Evolutionary conservation across 2,888 invertebrate genomes (phyloP).

Genomic region (Miltochrista miniata): DNA sequence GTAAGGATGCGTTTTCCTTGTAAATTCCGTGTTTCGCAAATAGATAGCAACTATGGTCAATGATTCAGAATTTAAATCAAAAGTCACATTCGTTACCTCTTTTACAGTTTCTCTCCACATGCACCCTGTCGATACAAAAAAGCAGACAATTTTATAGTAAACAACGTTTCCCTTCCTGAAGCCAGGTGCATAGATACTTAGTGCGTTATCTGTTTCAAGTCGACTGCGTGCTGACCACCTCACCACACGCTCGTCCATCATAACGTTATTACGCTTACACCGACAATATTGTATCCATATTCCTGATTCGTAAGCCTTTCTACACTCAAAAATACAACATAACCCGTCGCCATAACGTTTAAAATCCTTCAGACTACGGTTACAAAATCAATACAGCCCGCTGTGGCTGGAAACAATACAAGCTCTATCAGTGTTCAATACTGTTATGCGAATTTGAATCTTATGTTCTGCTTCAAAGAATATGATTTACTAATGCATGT

Average conservation of each 20-base stretch:
- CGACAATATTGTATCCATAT: conserved; percentile 79
- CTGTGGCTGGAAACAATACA: conserved; percentile 35
- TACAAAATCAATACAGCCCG: conserved; percentile 60
- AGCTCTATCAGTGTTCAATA: conserved; percentile 28
- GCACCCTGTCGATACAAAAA: no score
- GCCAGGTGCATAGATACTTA: conserved; percentile 43
- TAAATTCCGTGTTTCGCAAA: no score
- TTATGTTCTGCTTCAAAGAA: conserved; percentile 17
- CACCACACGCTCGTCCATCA: conserved; percentile 73
- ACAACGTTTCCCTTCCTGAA: conserved; percentile 3
- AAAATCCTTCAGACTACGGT: conserved; percentile 13
- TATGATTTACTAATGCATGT: conserved; percentile 12
- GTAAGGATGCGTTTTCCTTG: no score
- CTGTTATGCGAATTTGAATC: conserved; percentile 29
- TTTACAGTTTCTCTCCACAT: no score
- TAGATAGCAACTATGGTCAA: no score
- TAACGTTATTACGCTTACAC: conserved; percentile 80
- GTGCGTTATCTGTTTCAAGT: conserved; percentile 74
- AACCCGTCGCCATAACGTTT: conserved; percentile 1
- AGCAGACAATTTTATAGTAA: no score
- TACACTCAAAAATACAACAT: conserved; percentile 31
- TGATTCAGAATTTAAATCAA: no score
- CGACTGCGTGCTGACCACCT: conserved; percentile 76
- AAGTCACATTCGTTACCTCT: no score
- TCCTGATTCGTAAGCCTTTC: conserved; percentile 34